Base-by-base conservation (phyloP, 2,888 invertebrate genomes). In the Leptopilina drosophilae region DNA sequence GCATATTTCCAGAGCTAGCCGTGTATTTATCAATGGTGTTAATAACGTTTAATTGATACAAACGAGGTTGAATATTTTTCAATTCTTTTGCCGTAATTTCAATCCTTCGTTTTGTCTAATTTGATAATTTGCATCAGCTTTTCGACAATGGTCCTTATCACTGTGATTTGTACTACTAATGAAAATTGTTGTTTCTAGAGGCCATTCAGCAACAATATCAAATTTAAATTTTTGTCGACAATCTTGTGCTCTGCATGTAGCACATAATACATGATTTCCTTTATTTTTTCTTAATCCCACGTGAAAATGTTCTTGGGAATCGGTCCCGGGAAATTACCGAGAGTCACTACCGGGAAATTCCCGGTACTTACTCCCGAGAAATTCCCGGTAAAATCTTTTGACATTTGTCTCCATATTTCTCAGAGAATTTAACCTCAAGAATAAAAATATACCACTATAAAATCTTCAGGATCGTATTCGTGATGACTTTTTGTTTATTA, bases 1-100 rank as follows among this genome's bases (percentile, higher is more conserved):
- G 64, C 64, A 64, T 64, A 11, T 64, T 64, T 26, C 64, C 64
- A 20, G 64, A 20, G n/a, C 64, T 64, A 11, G 64, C 64, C 2
- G 15, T 64, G 26, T 64, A 11, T 26, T 15, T 11, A 5, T 64
- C 26, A 9, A 64, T 64, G 0, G 26, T 12, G 2, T 64, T 8
- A 12, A 3, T 26, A 9, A 26, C 4, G 8, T 64, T 20, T 26
- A 64, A 11, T 9, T 64, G 26, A 26, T 64, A 64, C 4, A 8
- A 5, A 26, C 64, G 20, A 26, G 64, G 26, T 12, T 26, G 3
- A n/a, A 64, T 64, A 26, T 64, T 20, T 3, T 11, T 64, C 12
- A 64, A 20, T 64, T 26, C 9, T n/a, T n/a, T 64, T 26, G 9
- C 11, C 11, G 11, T 49, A 49, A 49, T 49, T 49, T 9, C 11